Evolutionary conservation across 2,113 vertebrate species (phyloP).

Genomic region (Solea solea): DNA sequence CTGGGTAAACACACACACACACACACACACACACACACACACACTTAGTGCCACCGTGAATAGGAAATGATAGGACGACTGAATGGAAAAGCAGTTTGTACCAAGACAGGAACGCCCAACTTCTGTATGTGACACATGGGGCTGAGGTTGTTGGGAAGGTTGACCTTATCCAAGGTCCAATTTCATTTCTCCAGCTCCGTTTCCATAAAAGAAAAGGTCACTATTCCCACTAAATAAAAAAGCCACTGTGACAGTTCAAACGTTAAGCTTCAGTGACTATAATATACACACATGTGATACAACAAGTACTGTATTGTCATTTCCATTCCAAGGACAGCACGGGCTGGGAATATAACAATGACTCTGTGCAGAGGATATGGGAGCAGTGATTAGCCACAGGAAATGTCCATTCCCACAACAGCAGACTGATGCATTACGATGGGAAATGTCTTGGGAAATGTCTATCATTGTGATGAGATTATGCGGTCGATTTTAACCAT

Average conservation of each 20-base stretch:
- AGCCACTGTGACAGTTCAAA: conserved; percentile 15
- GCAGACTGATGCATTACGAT: conserved; percentile 34
- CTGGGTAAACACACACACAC: conserved; percentile 67
- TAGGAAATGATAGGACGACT: conserved; percentile 59
- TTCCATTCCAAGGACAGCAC: conserved; percentile 31
- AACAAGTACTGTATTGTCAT: conserved; percentile 8
- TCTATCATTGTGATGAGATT: conserved; percentile 36
- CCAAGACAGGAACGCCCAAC: conserved; percentile 62
- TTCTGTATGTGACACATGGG: conserved; percentile 26
- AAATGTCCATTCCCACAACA: conserved; percentile 56
- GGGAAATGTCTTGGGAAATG: conserved; percentile 57
- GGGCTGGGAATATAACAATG: conserved; percentile 15
- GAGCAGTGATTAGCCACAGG: conserved; percentile 52
- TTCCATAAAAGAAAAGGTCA: conserved; percentile 65
- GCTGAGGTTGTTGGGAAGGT: conserved; percentile 63
- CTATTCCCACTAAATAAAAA: conserved; percentile 21
- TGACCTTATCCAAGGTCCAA: conserved; percentile 61
- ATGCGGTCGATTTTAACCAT: conserved; percentile 8
- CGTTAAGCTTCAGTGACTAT: conserved; percentile 11
- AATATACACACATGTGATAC: conserved; percentile 16
- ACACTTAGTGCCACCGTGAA: conserved; percentile 40
- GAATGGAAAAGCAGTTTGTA: conserved; percentile 69
- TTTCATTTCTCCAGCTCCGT: conserved; percentile 43
- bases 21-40: conserved; percentile 66
- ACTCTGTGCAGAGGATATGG: conserved; percentile 37